phyloP scores from a whole-genome alignment of 1,140 invertebrate species.

The Gerris buenoi region DNA sequence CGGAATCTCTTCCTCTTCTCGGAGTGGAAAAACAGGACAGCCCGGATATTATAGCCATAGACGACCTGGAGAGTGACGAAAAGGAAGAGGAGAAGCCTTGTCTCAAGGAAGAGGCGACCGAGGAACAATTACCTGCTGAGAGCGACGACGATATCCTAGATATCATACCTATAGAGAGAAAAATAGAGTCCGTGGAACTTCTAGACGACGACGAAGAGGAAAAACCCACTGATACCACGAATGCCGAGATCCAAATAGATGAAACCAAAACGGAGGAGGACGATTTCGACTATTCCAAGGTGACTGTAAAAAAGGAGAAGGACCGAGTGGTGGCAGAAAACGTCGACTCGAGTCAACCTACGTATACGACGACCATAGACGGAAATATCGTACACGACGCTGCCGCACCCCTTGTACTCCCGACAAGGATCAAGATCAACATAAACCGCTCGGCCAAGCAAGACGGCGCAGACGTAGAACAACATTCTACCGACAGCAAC shows the following conservation, averaged over 20 bases:
- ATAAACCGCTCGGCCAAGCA: constrained; percentile 43
- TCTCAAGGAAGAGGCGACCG: neutral
- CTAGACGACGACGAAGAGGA: constrained; percentile 10
- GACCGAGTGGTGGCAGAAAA: constrained; percentile 17
- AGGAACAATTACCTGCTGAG: constrained; percentile 9
- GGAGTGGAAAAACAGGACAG: neutral
- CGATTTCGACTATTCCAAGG: constrained; percentile 4
- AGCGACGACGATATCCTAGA: constrained; percentile 14
- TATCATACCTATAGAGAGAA: constrained; percentile 7
- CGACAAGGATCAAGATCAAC: constrained; percentile 61
- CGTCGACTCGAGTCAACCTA: constrained; percentile 38
- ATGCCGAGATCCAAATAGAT: neutral
- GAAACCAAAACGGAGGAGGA: neutral
- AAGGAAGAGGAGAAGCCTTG: neutral
- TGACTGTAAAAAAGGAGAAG: constrained; percentile 10
- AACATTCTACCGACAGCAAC: constrained; percentile 22
- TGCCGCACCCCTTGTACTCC: constrained; percentile 33
- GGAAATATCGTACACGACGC: constrained; percentile 49
- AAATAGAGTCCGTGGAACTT: constrained; percentile 14
- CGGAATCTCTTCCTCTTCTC: neutral
- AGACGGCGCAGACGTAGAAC: constrained; percentile 24
- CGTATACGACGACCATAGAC: constrained; percentile 49
- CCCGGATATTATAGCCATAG: neutral
- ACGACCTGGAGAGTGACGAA: neutral
- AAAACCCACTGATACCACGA: neutral